Percentiles rank a stretch among this genome's conserved stretches.
phyloP scores from a whole-genome alignment of 2,888 invertebrate genomes.

The Chrysomela aeneicollis region DNA sequence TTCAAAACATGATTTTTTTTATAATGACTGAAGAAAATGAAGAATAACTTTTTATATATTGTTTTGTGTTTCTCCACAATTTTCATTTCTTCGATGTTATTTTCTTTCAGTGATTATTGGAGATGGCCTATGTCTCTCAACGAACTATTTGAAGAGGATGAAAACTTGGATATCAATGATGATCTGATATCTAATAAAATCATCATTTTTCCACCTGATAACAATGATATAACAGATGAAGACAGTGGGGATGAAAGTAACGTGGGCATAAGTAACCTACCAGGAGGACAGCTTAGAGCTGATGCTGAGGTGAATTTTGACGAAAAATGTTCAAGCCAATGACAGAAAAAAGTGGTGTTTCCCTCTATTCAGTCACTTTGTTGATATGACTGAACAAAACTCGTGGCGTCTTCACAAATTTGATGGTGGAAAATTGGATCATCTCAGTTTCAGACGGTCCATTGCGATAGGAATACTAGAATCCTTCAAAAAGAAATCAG shows the following conservation, averaged over 20 bases:
- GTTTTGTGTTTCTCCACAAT: neutral
- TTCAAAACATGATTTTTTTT: slow-evolving; percentile 3
- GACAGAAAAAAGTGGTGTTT: neutral
- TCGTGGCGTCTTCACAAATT: slow-evolving; percentile 44
- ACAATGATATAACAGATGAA: slow-evolving; percentile 29
- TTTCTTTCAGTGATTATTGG: slow-evolving; percentile 17
- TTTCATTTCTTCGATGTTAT: neutral
- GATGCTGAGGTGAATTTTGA: no score
- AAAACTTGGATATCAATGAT: no score
- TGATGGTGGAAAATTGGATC: slow-evolving; percentile 36
- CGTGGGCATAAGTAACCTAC: slow-evolving; percentile 8
- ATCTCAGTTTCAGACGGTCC: slow-evolving; percentile 39
- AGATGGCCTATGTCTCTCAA: slow-evolving; percentile 14
- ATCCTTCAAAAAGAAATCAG: slow-evolving; percentile 23
- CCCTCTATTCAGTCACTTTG: slow-evolving; percentile 41
- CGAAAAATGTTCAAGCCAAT: no score
- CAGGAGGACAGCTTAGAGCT: neutral
- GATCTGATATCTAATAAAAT: no score
- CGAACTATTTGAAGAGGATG: slow-evolving; percentile 14
- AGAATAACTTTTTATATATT: slow-evolving; percentile 1
- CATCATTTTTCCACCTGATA: slow-evolving; percentile 18
- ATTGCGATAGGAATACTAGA: slow-evolving; percentile 35
- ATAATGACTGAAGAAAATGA: slow-evolving; percentile 10
- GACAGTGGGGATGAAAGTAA: slow-evolving; percentile 33
- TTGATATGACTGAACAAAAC: slow-evolving; percentile 44